phyloP scores from a whole-genome alignment of 2,113 vertebrate species.

The Corydoras sp. region DNA sequence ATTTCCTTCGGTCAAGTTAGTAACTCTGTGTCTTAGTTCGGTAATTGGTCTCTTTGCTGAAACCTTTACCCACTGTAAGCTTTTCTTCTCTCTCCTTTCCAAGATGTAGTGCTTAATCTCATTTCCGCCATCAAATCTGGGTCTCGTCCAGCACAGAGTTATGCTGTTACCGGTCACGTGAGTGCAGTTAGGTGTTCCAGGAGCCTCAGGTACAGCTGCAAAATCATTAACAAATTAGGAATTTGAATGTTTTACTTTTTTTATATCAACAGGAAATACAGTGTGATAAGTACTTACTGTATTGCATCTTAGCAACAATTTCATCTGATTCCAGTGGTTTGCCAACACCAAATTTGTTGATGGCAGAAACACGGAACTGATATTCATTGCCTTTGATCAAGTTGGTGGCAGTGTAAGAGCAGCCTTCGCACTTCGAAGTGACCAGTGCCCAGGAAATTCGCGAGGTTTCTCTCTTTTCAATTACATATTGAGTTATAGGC shows the following conservation, averaged over 20 bases:
- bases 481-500: constrained; percentile 80
- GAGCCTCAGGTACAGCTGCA: constrained; percentile 87
- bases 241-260: not conserved
- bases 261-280: not conserved
- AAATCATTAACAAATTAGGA: constrained; percentile 13
- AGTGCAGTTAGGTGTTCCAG: constrained; percentile 88
- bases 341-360: constrained; percentile 91
- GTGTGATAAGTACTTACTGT: constrained; percentile 75
- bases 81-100: constrained; percentile 97
- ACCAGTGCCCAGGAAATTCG: constrained; percentile 91
- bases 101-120: constrained; percentile 95
- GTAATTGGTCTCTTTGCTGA: constrained; percentile 87
- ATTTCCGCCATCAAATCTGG: constrained; percentile 87
- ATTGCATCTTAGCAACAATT: constrained; percentile 87
- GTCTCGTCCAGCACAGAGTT: constrained; percentile 87
- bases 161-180: constrained; percentile 89
- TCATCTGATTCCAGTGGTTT: constrained; percentile 88
- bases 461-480: constrained; percentile 97
- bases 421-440: constrained; percentile 88
- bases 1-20: constrained; percentile 85
- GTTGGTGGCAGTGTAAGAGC: constrained; percentile 81
- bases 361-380: constrained; percentile 93
- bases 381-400: constrained; percentile 97
- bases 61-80: constrained; percentile 90
- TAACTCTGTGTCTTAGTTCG: constrained; percentile 86